Percentiles rank a stretch among this genome's conserved stretches.
Evolutionary conservation across 2,888 invertebrate genomes (phyloP).

Genomic region (Phrixothrix hirtus): DNA sequence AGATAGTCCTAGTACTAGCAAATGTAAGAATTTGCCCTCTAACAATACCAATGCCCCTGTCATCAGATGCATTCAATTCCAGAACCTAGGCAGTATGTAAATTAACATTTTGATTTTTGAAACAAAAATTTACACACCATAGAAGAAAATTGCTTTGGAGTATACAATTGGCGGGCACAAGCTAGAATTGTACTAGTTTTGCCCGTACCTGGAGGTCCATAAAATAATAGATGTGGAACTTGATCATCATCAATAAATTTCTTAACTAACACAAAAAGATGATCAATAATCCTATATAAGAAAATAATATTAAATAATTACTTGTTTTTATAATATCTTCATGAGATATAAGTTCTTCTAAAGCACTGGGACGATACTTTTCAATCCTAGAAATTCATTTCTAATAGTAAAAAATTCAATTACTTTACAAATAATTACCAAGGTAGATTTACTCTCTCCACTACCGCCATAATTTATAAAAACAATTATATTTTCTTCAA

Average conservation of each 20-base stretch:
- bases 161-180: conserved; percentile 90
- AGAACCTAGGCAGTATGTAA: conserved; percentile 65
- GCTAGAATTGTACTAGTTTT: conserved; percentile 98
- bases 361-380: conserved; percentile 90
- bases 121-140: conserved; percentile 68
- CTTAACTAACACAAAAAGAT: conserved; percentile 63
- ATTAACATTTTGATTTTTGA: neutral
- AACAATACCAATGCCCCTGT: conserved; percentile 94
- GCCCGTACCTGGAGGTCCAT: conserved; percentile 98
- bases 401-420: neutral
- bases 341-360: conserved; percentile 95
- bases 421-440: conserved; percentile 65
- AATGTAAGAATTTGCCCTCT: conserved; percentile 93
- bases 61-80: conserved; percentile 97
- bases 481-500: too few relatives aligned
- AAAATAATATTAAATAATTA: conserved; percentile 58
- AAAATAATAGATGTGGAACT: conserved; percentile 93
- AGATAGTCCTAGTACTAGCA: conserved; percentile 94
- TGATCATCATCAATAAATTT: conserved; percentile 90
- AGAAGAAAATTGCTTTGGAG: conserved; percentile 85
- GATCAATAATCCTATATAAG: neutral
- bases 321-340: conserved; percentile 96
- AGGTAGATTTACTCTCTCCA: conserved; percentile 59
- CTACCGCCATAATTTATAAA: conserved; percentile 2
- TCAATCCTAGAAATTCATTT: conserved; percentile 77